phyloP scores from a whole-genome alignment of 2,113 vertebrate species.

The Phyllopteryx taeniolatus region DNA sequence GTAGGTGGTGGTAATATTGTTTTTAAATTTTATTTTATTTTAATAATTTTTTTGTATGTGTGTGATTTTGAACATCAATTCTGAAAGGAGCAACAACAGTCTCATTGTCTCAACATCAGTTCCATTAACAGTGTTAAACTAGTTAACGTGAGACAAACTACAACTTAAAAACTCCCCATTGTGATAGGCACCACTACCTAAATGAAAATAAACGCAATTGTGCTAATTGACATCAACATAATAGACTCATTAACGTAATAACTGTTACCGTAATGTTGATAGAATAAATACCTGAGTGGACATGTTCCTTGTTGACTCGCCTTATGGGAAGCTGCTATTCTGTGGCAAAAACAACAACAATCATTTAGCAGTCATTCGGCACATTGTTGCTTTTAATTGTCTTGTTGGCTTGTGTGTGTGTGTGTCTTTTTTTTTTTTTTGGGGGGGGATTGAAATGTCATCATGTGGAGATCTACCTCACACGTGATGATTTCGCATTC shows the following conservation, averaged over 20 bases:
- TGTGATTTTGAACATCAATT: neutral
- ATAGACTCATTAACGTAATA: neutral
- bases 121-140: neutral
- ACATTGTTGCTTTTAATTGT: slow-evolving; percentile 17
- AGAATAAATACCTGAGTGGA: slow-evolving; percentile 44
- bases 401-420: slow-evolving; percentile 27
- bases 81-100: neutral
- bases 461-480: slow-evolving; percentile 45
- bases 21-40: too few relatives aligned
- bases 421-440: slow-evolving; percentile 40
- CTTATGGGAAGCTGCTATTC: slow-evolving; percentile 40
- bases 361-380: neutral
- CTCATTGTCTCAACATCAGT: neutral
- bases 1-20: too few relatives aligned
- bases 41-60: neutral
- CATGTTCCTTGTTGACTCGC: slow-evolving; percentile 66
- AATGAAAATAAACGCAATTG: neutral
- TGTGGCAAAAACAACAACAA: slow-evolving; percentile 2
- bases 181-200: neutral
- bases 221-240: neutral
- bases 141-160: neutral
- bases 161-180: neutral
- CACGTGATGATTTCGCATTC: slow-evolving; percentile 28
- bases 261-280: slow-evolving; percentile 59
- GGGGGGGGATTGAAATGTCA: slow-evolving; percentile 47